These are phyloP conservation scores for Castor canadensis DNA, from an alignment of 2,113 vertebrate genomes.

Conservation along the genomic window DNA sequence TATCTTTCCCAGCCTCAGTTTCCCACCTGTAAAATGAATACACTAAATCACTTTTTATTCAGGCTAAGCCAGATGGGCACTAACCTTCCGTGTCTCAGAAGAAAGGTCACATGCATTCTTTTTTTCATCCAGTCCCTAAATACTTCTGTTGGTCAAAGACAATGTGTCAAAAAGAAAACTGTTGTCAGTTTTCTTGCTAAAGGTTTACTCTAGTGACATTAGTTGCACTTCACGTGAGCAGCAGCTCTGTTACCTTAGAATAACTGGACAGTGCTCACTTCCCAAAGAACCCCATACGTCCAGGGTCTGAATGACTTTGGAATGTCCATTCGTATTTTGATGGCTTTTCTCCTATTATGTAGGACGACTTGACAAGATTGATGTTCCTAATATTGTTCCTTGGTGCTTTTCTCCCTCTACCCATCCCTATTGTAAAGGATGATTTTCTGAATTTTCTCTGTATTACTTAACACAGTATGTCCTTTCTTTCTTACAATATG, in stretches of 20 bases:
- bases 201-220: neutral
- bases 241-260: neutral
- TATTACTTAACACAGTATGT: neutral
- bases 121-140: neutral
- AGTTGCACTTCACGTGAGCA: neutral
- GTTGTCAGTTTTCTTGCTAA: neutral
- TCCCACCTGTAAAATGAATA: neutral
- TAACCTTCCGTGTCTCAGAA: neutral
- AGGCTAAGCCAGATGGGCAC: neutral
- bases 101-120: too few relatives aligned
- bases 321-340: neutral
- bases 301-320: neutral
- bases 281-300: neutral
- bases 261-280: neutral
- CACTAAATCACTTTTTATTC: accelerated
- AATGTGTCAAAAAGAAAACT: neutral
- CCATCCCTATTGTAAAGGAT: neutral
- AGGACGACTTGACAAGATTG: slow-evolving; percentile 24
- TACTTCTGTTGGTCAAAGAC: neutral
- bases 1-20: neutral
- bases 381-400: slow-evolving; percentile 52
- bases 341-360: neutral
- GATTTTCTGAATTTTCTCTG: slow-evolving; percentile 20
- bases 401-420: slow-evolving; percentile 11
- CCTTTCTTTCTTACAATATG: neutral